Percentiles rank a stretch among this genome's conserved stretches.
Evolutionary conservation across 2,113 vertebrate genomes (phyloP).

Genomic region (Rhinolophus sinicus): DNA sequence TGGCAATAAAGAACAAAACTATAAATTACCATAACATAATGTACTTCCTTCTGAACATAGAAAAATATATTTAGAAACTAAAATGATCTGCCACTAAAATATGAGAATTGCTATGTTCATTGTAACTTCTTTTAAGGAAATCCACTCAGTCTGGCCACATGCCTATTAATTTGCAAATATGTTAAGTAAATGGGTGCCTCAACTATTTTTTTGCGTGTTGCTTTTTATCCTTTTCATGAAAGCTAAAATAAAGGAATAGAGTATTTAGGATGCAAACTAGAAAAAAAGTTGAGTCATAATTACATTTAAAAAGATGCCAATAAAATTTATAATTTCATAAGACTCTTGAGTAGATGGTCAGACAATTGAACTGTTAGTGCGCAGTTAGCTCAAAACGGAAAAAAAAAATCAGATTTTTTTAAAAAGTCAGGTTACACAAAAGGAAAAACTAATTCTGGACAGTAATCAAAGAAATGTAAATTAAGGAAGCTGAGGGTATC

Average conservation of each 20-base stretch:
- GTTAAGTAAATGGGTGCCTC: background rate
- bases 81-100: background rate
- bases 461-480: constrained; percentile 32
- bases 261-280: background rate
- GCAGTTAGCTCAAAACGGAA: background rate
- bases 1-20: constrained; percentile 44
- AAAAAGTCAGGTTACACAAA: background rate
- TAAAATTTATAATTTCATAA: background rate
- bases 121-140: constrained; percentile 26
- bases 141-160: background rate
- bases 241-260: background rate
- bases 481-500: background rate
- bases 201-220: background rate
- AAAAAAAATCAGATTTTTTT: background rate
- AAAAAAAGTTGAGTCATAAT: constrained; percentile 4
- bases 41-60: background rate
- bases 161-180: background rate
- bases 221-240: background rate
- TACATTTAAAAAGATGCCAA: background rate
- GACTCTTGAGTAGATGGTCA: background rate
- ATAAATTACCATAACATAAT: background rate
- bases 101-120: background rate
- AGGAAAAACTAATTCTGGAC: background rate
- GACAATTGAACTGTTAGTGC: background rate
- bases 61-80: constrained; percentile 44